Evolutionary conservation across 2,888 invertebrate species (phyloP), one percentile per base, ranked within the genome.

Genomic region (Acheta domesticus): DNA sequence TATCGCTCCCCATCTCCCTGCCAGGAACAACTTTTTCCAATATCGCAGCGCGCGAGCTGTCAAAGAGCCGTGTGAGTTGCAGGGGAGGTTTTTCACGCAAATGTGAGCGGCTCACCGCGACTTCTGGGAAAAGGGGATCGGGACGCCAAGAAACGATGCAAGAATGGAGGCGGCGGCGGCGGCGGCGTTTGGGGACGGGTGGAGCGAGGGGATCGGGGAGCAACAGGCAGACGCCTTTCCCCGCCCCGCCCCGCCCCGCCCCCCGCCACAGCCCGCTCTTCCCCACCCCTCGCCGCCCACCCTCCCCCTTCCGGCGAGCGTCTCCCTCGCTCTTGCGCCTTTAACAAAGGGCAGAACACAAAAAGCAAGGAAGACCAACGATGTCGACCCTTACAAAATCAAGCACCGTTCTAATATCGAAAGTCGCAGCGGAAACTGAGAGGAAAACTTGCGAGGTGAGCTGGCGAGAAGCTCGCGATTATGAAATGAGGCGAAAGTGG

Each of bases 351-450:
- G 62, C 62, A 62, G 62, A 62, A 62, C 62, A 62, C 62, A 62
- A 62, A 62, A 62, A 62, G n/a, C 62, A n/a, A n/a, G n/a, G 62
- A n/a, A 14, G 16, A 62, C 62, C 62, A 62, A n/a, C 14, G 62
- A 62, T n/a, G 62, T 14, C 62, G n/a, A n/a, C 62, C 62, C n/a
- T 62, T 62, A 62, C 62, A n/a, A 62, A 62, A 62, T 62, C 62
- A 62, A 62, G 62, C 62, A 62, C 62, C 62, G 62, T 62, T 62
- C 62, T 62, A 62, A 62, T 62, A 62, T 62, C 62, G 62, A 62
- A 62, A n/a, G n/a, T 14, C 62, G 62, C 62, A 19, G 62, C 16
- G 62, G 62, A 62, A 62, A 62, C 62, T 62, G 62, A 62, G 62
- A 62, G 62, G 62, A 62, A 62, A 62, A 62, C 62, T 62, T 62